Base-by-base conservation (phyloP, 1,140 invertebrate species). In the Trypoxylus dichotomus region DNA sequence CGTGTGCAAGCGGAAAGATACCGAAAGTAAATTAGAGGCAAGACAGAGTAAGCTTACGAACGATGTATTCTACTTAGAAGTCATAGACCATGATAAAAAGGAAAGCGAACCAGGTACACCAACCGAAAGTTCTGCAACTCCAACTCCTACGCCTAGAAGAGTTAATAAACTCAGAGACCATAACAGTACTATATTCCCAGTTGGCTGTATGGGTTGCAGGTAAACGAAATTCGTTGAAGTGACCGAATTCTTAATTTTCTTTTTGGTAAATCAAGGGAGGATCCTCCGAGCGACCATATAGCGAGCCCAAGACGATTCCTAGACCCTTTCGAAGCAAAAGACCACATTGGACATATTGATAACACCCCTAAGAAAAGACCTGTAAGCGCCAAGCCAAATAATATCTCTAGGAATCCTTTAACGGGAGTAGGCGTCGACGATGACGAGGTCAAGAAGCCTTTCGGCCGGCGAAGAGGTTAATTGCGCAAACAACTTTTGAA, bases 371-470 rank as follows among this genome's bases (percentile, higher is more conserved):
- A 27, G 27, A 78, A 74, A n/a, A 74, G 27, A 19, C 47, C 76
- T 13, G 41, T 54, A 24, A 74, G 71, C 32, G 71, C 32, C n/a
- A 74, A 76, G 58, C 74, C 74, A 24, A 37, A 11, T 37, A 72
- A 21, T 37, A 11, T 76, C 7, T 75, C 73, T 15, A 82, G 84
- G 68, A 84, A 85, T 79, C 83, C 83, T 2, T 25, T 85, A 19
- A 83, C 83, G 25, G 84, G 84, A 21, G 79, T 80, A 1, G 84
- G 84, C n/a, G 29, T 85, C 13, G 79, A 81, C 6, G 80, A 81
- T 47, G 84, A 83, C 27, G 82, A 84, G 77, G 82, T 83, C 60
- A 82, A 81, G 74, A 81, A 80, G 29, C n/a, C 27, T 13, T 6
- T 81, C 76, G 74, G 77, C 75, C 8, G 73, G 60, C n/a, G 83